Conservation (phyloP, 2,113 vertebrate genomes). For the Spilogale gracilis region DNA sequence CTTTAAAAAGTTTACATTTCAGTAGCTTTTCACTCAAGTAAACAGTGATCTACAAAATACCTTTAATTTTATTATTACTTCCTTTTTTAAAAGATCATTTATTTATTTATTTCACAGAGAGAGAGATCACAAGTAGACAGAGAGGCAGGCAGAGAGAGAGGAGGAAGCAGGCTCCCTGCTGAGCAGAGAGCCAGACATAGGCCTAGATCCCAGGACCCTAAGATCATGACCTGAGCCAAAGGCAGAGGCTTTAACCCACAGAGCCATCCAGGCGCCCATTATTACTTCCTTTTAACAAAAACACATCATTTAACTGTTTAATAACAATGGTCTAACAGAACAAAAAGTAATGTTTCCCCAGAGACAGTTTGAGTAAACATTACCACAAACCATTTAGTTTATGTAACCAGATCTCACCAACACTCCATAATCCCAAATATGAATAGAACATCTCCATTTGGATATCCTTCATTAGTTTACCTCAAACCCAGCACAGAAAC, state of each 20-base stretch:
- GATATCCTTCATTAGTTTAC: not conserved
- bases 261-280: not conserved
- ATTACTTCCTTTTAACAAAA: not conserved
- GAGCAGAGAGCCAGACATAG: too few relatives aligned
- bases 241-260: too few relatives aligned
- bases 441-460: not conserved
- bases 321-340: not conserved
- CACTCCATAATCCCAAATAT: not conserved
- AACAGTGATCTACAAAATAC: not conserved
- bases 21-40: slow-evolving; percentile 7
- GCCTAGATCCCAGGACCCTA: too few relatives aligned
- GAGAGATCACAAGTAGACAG: too few relatives aligned
- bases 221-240: too few relatives aligned
- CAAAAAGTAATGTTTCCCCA: not conserved
- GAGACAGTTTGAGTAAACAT: not conserved
- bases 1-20: slow-evolving; percentile 15
- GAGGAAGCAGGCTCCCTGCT: too few relatives aligned
- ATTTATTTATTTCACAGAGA: too few relatives aligned
- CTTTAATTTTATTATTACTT: not conserved
- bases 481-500: not conserved
- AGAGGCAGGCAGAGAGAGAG: too few relatives aligned
- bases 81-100: too few relatives aligned
- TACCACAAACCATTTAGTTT: not conserved
- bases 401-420: not conserved
- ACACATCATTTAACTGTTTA: not conserved